phyloP scores from a whole-genome alignment of 2,888 invertebrate genomes.

The Andrena bucephala region DNA sequence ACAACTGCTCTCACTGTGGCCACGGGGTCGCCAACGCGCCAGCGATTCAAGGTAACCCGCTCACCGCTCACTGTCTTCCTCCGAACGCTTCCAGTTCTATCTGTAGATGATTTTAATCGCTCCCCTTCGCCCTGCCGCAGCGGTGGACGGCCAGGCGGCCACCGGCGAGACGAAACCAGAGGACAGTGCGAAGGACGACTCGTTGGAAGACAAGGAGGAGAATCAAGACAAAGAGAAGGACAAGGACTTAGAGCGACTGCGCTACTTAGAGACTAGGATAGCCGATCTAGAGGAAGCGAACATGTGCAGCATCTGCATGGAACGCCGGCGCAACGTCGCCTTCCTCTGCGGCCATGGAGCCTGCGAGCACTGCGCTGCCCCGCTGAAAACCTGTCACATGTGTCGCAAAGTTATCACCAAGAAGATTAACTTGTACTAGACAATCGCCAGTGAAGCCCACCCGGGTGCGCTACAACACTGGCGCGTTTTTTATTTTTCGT shows the following conservation, averaged over 20 bases:
- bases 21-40: constrained; percentile 63
- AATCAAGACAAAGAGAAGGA: constrained; percentile 79
- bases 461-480: too few relatives aligned
- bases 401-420: constrained; percentile 91
- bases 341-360: constrained; percentile 96
- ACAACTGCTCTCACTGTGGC: constrained; percentile 69
- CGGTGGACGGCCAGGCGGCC: constrained; percentile 57
- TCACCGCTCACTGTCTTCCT: not conserved
- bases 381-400: constrained; percentile 94
- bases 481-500: too few relatives aligned
- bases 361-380: constrained; percentile 92
- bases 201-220: constrained; percentile 62
- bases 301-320: constrained; percentile 95
- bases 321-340: constrained; percentile 91
- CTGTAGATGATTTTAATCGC: not conserved
- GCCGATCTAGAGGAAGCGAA: constrained; percentile 95
- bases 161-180: constrained; percentile 61
- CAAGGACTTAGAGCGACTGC: constrained; percentile 82
- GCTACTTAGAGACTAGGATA: constrained; percentile 91
- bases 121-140: not conserved
- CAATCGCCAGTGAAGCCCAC: constrained; percentile 19
- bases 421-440: constrained; percentile 88
- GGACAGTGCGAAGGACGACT: constrained; percentile 50
- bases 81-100: not conserved
- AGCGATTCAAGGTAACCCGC: constrained; percentile 63